These are phyloP conservation scores for Temnopleurus reevesii DNA, from an alignment of 53 echinoderm and acorn worm species.

Conservation along the genomic window DNA sequence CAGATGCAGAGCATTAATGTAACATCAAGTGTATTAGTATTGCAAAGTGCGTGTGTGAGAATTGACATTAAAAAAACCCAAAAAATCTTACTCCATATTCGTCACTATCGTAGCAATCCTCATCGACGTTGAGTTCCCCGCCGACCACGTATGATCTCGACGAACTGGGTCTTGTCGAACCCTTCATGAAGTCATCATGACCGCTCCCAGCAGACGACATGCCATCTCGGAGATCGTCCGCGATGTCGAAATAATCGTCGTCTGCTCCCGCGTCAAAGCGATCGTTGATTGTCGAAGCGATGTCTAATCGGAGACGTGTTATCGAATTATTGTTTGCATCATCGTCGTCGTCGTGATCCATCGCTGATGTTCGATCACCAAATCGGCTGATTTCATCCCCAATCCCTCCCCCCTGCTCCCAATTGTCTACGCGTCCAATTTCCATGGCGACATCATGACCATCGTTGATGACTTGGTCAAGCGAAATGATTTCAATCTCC, in stretches of 20 bases:
- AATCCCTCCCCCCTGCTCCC: not conserved
- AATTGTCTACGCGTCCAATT: not conserved
- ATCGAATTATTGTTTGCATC: not conserved
- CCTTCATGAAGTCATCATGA: not conserved
- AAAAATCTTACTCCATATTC: not conserved
- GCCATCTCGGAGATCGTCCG: not conserved
- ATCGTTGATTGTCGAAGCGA: not conserved
- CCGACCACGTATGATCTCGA: constrained; percentile 52
- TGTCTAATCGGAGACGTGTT: not conserved
- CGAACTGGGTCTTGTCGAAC: constrained; percentile 48
- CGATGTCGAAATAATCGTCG: constrained; percentile 12
- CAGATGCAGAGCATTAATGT: no score
- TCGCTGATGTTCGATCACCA: not conserved
- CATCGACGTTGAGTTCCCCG: constrained; percentile 31
- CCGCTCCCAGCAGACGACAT: not conserved
- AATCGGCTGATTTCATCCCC: not conserved
- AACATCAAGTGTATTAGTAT: not conserved
- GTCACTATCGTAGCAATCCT: not conserved
- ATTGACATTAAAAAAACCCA: not conserved
- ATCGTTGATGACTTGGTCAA: not conserved
- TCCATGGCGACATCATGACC: not conserved
- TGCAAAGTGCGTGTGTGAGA: not conserved
- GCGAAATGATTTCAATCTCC: constrained; percentile 46
- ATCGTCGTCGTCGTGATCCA: not conserved
- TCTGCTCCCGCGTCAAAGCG: not conserved